A percentile compares a stretch with the other conserved stretches of the same genome.
phyloP scores from a whole-genome alignment of 2,888 invertebrate species.

The Nomada hirtipes region DNA sequence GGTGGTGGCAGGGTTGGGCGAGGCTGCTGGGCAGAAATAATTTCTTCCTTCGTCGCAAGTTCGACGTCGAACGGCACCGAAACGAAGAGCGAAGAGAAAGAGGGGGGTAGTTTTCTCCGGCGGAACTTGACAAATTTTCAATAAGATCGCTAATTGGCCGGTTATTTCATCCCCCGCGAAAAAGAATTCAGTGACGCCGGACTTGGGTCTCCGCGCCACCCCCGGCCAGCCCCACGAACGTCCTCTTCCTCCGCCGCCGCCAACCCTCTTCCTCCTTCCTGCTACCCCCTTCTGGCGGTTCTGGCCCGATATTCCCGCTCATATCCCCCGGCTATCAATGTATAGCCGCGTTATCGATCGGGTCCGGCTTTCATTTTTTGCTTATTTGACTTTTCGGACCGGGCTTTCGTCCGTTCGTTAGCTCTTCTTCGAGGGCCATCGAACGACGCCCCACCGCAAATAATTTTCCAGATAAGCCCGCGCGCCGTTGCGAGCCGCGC shows the following conservation, averaged over 20 bases:
- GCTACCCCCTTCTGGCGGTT: not conserved
- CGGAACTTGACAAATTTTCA: constrained; percentile 75
- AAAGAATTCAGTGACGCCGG: constrained; percentile 69
- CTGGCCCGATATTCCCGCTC: constrained; percentile 68
- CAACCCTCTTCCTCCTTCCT: not conserved
- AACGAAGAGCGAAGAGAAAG: not conserved
- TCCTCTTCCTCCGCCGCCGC: constrained; percentile 12
- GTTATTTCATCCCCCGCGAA: constrained; percentile 71
- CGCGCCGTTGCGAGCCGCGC: constrained; percentile 34
- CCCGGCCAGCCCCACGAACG: not conserved
- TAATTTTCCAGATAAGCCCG: constrained; percentile 70
- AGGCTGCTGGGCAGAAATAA: constrained; percentile 55
- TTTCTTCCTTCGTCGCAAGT: constrained; percentile 59
- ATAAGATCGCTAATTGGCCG: constrained; percentile 75
- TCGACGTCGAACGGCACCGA: constrained; percentile 5
- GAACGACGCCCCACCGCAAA: constrained; percentile 72
- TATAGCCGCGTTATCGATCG: constrained; percentile 76
- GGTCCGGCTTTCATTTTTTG: constrained; percentile 78
- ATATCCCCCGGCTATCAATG: constrained; percentile 75
- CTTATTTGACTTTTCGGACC: constrained; percentile 79
- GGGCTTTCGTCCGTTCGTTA: constrained; percentile 70
- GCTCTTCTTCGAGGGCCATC: constrained; percentile 79
- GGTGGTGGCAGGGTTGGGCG: not conserved
- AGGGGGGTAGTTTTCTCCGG: constrained; percentile 32
- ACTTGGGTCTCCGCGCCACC: constrained; percentile 52